These are phyloP conservation scores for Thera britannica DNA, from an alignment of 2,888 invertebrate species.

Conservation along the genomic window DNA sequence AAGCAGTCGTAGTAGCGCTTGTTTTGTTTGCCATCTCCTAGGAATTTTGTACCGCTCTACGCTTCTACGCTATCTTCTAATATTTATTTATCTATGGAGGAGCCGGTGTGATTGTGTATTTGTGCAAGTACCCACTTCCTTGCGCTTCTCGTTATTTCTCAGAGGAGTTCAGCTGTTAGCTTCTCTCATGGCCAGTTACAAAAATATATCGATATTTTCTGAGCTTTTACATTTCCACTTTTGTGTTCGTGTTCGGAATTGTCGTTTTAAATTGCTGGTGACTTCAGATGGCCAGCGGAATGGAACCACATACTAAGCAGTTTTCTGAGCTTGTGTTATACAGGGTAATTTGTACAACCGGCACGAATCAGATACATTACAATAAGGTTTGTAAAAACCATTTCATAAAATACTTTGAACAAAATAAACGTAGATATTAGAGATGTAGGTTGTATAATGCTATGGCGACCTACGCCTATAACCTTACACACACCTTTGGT, in stretches of 20 bases:
- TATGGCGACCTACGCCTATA: too few relatives aligned
- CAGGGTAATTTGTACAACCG: neutral
- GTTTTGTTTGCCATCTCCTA: too few relatives aligned
- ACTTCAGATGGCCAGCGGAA: neutral
- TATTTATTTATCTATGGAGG: neutral
- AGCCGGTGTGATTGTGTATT: conserved; percentile 22
- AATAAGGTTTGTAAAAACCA: too few relatives aligned
- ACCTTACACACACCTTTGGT: too few relatives aligned
- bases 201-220: conserved; percentile 24
- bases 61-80: neutral
- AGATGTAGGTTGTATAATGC: too few relatives aligned
- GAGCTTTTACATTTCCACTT: conserved; percentile 19
- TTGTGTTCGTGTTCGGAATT: conserved; percentile 4
- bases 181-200: conserved; percentile 8
- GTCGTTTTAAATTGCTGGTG: conserved; percentile 13
- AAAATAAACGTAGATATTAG: too few relatives aligned
- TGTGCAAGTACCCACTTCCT: conserved; percentile 18
- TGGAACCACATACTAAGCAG: neutral
- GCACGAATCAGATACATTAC: too few relatives aligned
- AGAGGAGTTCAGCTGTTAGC: conserved; percentile 26
- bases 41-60: neutral
- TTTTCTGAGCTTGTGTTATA: neutral
- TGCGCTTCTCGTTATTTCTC: conserved; percentile 25
- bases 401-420: too few relatives aligned
- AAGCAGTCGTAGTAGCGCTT: too few relatives aligned